phyloP scores from a whole-genome alignment of 2,797 vertebrate species.

The Sebastes steindachneri region DNA sequence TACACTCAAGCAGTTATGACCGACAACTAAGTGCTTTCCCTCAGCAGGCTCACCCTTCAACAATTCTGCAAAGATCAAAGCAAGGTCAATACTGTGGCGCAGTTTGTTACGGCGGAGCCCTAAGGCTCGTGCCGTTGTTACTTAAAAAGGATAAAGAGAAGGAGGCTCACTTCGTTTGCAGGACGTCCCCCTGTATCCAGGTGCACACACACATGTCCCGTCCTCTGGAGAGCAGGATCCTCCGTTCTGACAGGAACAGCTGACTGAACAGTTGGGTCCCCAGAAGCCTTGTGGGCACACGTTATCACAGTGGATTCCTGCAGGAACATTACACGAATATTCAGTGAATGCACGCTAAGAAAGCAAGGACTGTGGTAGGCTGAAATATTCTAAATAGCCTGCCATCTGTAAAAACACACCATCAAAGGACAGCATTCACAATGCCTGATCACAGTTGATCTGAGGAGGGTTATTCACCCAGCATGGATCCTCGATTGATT shows the following conservation, averaged over 20 bases:
- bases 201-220: conserved; percentile 94
- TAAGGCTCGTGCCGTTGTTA: neutral
- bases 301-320: conserved; percentile 96
- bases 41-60: conserved; percentile 55
- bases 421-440: conserved; percentile 35
- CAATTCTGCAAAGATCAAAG: conserved; percentile 60
- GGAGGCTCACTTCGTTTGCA: conserved; percentile 95
- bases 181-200: conserved; percentile 93
- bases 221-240: conserved; percentile 96
- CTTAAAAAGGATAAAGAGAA: conserved; percentile 3
- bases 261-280: conserved; percentile 97
- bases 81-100: conserved; percentile 66
- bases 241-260: conserved; percentile 95
- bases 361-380: conserved; percentile 18
- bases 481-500: conserved; percentile 51
- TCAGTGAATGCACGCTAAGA: conserved; percentile 42
- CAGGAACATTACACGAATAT: conserved; percentile 59
- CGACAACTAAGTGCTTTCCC: conserved; percentile 64
- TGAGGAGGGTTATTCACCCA: conserved; percentile 45
- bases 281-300: conserved; percentile 91
- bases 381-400: conserved; percentile 48
- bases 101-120: conserved; percentile 1
- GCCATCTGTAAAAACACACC: conserved; percentile 52
- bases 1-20: conserved; percentile 67
- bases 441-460: conserved; percentile 42